These are phyloP conservation scores for Enteromius treurensis DNA, from an alignment of 2,797 vertebrate genomes.

Conservation along the genomic window DNA sequence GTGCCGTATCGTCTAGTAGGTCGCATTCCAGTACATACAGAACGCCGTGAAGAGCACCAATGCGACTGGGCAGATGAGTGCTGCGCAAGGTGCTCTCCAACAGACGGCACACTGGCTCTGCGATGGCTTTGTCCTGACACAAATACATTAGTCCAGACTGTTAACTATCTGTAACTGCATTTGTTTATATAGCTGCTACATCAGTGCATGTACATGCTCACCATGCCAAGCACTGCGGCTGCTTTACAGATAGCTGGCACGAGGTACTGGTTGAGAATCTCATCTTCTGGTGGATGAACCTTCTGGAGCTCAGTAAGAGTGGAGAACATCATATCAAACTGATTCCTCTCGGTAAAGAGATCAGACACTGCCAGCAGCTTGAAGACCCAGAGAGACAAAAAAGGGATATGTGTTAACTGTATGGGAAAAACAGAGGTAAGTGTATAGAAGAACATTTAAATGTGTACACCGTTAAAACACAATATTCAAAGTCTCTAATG, in stretches of 20 bases:
- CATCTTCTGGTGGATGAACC: slow-evolving; percentile 93
- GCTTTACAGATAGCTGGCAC: slow-evolving; percentile 97
- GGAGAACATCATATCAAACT: slow-evolving; percentile 98
- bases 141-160: background rate
- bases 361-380: slow-evolving; percentile 97
- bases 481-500: background rate
- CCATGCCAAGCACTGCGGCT: slow-evolving; percentile 97
- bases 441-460: background rate
- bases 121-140: slow-evolving; percentile 90
- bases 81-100: slow-evolving; percentile 91
- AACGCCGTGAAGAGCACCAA: slow-evolving; percentile 92
- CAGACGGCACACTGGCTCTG: slow-evolving; percentile 92
- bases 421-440: background rate
- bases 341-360: slow-evolving; percentile 96
- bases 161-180: background rate
- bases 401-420: background rate
- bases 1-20: slow-evolving; percentile 93
- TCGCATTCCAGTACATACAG: slow-evolving; percentile 97
- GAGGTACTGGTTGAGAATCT: slow-evolving; percentile 95
- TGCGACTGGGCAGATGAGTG: slow-evolving; percentile 92
- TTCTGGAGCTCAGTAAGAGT: slow-evolving; percentile 91
- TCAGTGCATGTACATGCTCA: slow-evolving; percentile 61
- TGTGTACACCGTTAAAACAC: background rate
- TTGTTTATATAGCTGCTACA: background rate
- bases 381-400: background rate